Evolutionary conservation across 2,888 invertebrate genomes (phyloP), one percentile per base, ranked within the genome.

Genomic region (Apodemia hepburni): DNA sequence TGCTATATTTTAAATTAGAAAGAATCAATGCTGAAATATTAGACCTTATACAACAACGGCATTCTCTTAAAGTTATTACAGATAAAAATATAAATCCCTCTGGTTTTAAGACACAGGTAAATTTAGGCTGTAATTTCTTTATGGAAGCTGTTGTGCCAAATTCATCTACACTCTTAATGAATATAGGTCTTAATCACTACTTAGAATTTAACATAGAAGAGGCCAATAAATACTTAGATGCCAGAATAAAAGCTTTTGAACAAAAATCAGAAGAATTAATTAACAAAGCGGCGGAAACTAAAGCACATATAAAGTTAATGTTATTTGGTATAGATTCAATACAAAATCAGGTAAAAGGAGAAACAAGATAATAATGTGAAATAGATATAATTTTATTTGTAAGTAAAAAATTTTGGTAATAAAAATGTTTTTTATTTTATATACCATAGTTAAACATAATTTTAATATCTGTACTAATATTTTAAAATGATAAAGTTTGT

Each of bases 101-200:
- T 22, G 87, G 90, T 2, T 87, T 88, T 61, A 89, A 89, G 75
- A 80, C 84, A 4, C 89, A 90, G 74, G 93, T 97, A 33, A 96
- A 97, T 77, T 84, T 98, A 38, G 97, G 97, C n/a, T 95, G 95
- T 71, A 96, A 95, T 79, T 95, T 97, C 70, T 97, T 96, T 74
- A 94, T 96, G 78, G 95, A 97, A 79, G 96, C 96, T 0, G 87
- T 94, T 62, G 94, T 97, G 61, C 84, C 92, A 61, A 94, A 96
- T 76, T 87, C 94, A 1, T 93, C 94, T 0, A 92, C 83, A 51
- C 93, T 97, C 61, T 85, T 95, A 29, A 92, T 97, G 29, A 93
- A 96, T 76, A 86, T 97, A 65, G 97, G 97, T 0, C 93, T 95
- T 70, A 95, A 96, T 61, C 93, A 95, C 73, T 97, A 92, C 78